Evolutionary conservation across 1,140 invertebrate species (phyloP).

Genomic region (Propsilocerus akamusi): DNA sequence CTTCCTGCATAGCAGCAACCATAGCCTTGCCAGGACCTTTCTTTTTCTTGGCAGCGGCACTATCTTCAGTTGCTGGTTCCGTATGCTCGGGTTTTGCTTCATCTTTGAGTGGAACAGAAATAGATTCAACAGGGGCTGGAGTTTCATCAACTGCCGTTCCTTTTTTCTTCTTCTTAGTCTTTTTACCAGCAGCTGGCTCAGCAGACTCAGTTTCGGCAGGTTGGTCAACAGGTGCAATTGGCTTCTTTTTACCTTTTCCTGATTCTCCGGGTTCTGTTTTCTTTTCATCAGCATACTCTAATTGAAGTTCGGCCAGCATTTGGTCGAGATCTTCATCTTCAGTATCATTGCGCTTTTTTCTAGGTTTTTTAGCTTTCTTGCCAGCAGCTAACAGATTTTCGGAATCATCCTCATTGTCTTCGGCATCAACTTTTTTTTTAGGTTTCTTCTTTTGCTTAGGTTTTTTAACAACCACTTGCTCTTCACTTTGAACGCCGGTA

Average conservation of each 20-base stretch:
- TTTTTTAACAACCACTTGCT: conserved; percentile 26
- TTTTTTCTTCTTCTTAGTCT: conserved; percentile 37
- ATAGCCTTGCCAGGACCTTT: conserved; percentile 63
- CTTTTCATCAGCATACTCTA: conserved; percentile 50
- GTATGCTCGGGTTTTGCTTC: conserved; percentile 29
- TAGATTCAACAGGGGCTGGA: conserved; percentile 6
- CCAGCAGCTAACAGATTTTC: conserved; percentile 20
- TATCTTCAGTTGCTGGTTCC: conserved; percentile 34
- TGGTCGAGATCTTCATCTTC: conserved; percentile 67
- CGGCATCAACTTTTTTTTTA: conserved; percentile 23
- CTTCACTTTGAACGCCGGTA: conserved; percentile 23
- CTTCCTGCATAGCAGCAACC: conserved; percentile 70
- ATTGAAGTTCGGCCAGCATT: conserved; percentile 58
- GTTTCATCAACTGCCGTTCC: conserved; percentile 16
- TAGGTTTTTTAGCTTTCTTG: conserved; percentile 47
- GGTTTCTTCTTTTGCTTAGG: conserved; percentile 32
- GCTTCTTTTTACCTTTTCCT: conserved; percentile 9
- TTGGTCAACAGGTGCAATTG: background rate
- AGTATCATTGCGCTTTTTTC: conserved; percentile 56
- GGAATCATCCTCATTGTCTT: conserved; percentile 25
- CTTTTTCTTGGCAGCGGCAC: conserved; percentile 22
- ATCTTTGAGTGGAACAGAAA: background rate
- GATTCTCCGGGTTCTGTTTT: conserved; percentile 21
- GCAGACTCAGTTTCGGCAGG: conserved; percentile 13
- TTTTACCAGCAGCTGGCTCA: conserved; percentile 27